A percentile compares a stretch with the other conserved stretches of the same genome.
Evolutionary conservation across 2,113 vertebrate genomes (phyloP).

Genomic region (Xyliphius kryptos): DNA sequence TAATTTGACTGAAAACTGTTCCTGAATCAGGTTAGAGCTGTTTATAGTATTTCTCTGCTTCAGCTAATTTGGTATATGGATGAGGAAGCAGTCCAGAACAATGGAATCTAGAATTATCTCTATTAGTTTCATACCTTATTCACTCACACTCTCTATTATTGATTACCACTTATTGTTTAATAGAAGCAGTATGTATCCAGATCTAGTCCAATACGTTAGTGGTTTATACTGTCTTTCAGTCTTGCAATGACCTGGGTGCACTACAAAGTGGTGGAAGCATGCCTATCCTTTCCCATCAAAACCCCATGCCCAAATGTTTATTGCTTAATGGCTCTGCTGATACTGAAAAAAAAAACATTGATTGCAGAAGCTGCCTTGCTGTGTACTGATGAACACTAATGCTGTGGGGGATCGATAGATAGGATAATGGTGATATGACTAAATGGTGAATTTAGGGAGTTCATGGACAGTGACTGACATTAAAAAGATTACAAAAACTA

Average conservation of each 20-base stretch:
- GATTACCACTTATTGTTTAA: background rate
- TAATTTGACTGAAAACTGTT: too few relatives aligned
- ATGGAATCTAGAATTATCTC: too few relatives aligned
- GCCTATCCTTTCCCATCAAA: slow-evolving; percentile 18
- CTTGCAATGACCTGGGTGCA: background rate
- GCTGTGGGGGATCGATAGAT: slow-evolving; percentile 14
- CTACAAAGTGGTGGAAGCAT: background rate
- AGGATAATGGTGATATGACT: slow-evolving; percentile 10
- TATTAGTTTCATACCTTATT: too few relatives aligned
- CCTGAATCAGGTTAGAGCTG: too few relatives aligned
- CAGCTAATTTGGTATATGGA: too few relatives aligned
- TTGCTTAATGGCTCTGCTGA: slow-evolving; percentile 31
- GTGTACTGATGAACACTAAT: slow-evolving; percentile 27
- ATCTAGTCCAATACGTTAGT: background rate
- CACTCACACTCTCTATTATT: background rate
- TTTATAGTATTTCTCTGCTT: too few relatives aligned
- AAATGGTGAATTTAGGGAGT: background rate
- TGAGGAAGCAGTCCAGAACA: too few relatives aligned
- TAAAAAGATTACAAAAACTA: too few relatives aligned
- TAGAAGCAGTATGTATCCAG: background rate
- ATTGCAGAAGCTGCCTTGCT: slow-evolving; percentile 15
- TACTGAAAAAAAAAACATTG: slow-evolving; percentile 31
- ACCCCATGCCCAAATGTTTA: slow-evolving; percentile 40
- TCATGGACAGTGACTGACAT: background rate
- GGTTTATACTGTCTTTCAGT: too few relatives aligned